A percentile compares a stretch with the other conserved stretches of the same genome.
Evolutionary conservation across 1,140 invertebrate genomes (phyloP).

Genomic region (Drosophila biarmipes): DNA sequence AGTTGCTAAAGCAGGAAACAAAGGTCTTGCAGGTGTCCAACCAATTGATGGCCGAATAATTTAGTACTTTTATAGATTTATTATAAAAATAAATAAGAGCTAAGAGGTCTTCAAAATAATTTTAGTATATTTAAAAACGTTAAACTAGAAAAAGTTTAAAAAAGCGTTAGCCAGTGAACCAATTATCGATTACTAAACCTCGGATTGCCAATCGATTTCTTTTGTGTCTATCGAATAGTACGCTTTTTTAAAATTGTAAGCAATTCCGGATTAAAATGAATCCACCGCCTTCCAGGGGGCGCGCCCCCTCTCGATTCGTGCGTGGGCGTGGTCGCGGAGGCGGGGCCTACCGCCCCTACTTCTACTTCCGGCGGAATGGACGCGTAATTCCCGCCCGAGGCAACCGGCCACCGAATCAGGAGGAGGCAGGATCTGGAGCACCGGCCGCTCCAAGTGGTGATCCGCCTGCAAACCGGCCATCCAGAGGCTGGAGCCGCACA

Average conservation of each 20-base stretch:
- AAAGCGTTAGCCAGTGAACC: neutral
- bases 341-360: constrained; percentile 66
- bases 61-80: neutral
- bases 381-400: constrained; percentile 71
- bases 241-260: neutral
- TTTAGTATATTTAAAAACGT: too few relatives aligned
- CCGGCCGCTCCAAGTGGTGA: neutral
- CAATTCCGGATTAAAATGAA: constrained; percentile 23
- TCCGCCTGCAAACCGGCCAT: constrained; percentile 7
- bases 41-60: neutral
- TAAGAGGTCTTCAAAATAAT: too few relatives aligned
- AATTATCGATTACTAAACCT: neutral
- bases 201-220: neutral
- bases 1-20: constrained; percentile 25
- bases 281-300: constrained; percentile 33
- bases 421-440: neutral
- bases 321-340: constrained; percentile 66
- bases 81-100: neutral
- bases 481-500: constrained; percentile 52
- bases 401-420: constrained; percentile 19
- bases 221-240: neutral
- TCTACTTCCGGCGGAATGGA: constrained; percentile 76
- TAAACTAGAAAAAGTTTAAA: neutral
- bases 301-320: constrained; percentile 54
- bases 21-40: neutral